Evolutionary conservation across 2,113 vertebrate species (phyloP).

Genomic region (Varanus salvator): DNA sequence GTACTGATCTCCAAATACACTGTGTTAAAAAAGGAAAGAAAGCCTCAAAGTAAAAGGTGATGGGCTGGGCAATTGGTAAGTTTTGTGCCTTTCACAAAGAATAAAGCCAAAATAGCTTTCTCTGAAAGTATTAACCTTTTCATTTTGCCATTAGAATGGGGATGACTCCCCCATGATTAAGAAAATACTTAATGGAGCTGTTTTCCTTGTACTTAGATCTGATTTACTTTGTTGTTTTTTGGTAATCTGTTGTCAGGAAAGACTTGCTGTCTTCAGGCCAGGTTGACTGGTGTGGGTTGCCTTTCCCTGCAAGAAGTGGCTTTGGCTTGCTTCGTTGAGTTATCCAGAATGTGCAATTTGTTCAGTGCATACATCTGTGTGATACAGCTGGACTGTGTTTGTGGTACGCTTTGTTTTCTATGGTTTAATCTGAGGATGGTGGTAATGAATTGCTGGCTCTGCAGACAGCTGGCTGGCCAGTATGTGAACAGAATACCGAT

Average conservation of each 20-base stretch:
- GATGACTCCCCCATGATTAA: background rate
- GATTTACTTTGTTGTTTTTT: background rate
- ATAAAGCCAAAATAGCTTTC: background rate
- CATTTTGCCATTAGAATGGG: background rate
- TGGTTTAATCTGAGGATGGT: background rate
- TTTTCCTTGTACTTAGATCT: background rate
- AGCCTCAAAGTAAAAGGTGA: background rate
- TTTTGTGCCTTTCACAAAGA: background rate
- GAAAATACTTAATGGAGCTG: too few species aligned
- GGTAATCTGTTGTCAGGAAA: background rate
- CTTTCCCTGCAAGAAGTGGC: background rate
- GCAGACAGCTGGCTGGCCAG: background rate
- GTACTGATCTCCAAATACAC: constrained; percentile 13
- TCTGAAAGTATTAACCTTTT: constrained; percentile 20
- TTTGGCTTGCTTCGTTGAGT: background rate
- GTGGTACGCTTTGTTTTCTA: background rate
- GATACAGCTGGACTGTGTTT: background rate
- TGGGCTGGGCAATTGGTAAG: background rate
- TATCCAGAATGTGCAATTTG: background rate
- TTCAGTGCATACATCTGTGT: background rate
- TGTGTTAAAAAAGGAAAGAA: constrained; percentile 41
- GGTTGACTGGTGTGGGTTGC: background rate
- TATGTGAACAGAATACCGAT: too few species aligned
- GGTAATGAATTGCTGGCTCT: background rate
- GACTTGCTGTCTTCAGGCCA: background rate